Evolutionary conservation across 2,888 invertebrate species (phyloP).

Genomic region (Drosophila ustulata): DNA sequence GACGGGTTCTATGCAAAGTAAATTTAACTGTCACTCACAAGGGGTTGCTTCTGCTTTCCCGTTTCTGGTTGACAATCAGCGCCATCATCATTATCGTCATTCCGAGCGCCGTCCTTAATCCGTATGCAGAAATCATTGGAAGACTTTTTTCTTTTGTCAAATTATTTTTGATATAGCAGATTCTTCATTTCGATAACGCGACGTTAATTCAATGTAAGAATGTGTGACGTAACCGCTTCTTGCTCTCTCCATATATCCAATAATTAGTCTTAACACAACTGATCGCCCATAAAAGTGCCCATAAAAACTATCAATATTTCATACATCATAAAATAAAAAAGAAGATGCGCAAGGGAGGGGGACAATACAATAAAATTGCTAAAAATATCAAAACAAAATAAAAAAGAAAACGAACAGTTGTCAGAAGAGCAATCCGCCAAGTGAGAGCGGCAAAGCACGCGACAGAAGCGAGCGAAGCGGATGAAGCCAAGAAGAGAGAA

Average conservation of each 20-base stretch:
- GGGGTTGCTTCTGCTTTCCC: constrained; percentile 52
- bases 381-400: constrained; percentile 67
- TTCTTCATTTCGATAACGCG: constrained; percentile 21
- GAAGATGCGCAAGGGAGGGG: constrained; percentile 2
- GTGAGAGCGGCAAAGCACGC: constrained; percentile 62
- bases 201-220: constrained; percentile 1
- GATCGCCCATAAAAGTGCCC: constrained; percentile 35
- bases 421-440: constrained; percentile 32
- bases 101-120: constrained; percentile 5
- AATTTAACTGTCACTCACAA: constrained; percentile 65
- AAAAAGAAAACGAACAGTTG: constrained; percentile 26
- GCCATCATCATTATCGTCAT: constrained; percentile 20
- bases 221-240: constrained; percentile 1
- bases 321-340: constrained; percentile 60
- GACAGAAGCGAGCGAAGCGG: constrained; percentile 61
- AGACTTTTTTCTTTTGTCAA: constrained; percentile 41
- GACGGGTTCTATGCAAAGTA: constrained; percentile 49
- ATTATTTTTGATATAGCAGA: constrained; percentile 32
- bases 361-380: constrained; percentile 67
- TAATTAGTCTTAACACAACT: constrained; percentile 44
- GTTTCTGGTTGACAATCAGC: constrained; percentile 30
- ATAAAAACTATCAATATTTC: constrained; percentile 63
- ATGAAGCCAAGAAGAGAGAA: constrained; percentile 15
- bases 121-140: constrained; percentile 4
- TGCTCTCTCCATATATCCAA: neutral